These are phyloP conservation scores for Drosophila mimica DNA, from an alignment of 2,888 invertebrate genomes.

Conservation along the genomic window DNA sequence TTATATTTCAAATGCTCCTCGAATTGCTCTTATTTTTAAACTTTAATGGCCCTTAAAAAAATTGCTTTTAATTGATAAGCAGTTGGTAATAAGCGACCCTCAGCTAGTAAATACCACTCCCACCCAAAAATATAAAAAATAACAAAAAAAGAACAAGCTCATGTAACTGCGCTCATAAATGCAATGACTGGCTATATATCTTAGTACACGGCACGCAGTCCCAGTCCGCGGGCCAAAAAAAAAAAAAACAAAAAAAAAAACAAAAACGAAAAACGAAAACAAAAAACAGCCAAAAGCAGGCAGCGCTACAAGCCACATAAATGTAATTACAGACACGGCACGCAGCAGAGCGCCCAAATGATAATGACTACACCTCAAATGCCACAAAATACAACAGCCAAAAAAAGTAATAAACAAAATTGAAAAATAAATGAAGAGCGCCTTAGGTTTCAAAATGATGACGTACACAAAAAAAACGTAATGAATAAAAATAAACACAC, in stretches of 20 bases:
- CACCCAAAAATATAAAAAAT: constrained; percentile 3
- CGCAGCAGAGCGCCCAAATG: constrained; percentile 44
- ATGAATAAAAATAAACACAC: constrained; percentile 29
- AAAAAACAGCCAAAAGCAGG: constrained; percentile 12
- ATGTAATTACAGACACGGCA: constrained; percentile 70
- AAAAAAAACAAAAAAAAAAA: background rate
- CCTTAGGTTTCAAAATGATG: constrained; percentile 68
- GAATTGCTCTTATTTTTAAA: background rate
- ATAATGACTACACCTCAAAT: constrained; percentile 74
- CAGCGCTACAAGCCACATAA: constrained; percentile 47
- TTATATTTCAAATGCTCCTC: constrained; percentile 3
- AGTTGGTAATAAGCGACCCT: constrained; percentile 44
- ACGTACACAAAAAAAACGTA: constrained; percentile 48
- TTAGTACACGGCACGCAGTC: constrained; percentile 48
- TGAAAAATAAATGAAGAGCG: constrained; percentile 50
- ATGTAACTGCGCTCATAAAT: constrained; percentile 59
- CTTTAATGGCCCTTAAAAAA: constrained; percentile 23
- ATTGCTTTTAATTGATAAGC: constrained; percentile 55
- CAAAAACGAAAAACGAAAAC: background rate
- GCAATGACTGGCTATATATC: constrained; percentile 64
- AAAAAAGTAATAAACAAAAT: constrained; percentile 46
- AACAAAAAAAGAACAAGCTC: constrained; percentile 21
- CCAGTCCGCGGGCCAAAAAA: constrained; percentile 1
- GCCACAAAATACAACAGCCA: constrained; percentile 27
- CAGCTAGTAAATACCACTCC: constrained; percentile 22